phyloP scores from a whole-genome alignment of 2,113 vertebrate genomes.

The Gymnorhina tibicen region DNA sequence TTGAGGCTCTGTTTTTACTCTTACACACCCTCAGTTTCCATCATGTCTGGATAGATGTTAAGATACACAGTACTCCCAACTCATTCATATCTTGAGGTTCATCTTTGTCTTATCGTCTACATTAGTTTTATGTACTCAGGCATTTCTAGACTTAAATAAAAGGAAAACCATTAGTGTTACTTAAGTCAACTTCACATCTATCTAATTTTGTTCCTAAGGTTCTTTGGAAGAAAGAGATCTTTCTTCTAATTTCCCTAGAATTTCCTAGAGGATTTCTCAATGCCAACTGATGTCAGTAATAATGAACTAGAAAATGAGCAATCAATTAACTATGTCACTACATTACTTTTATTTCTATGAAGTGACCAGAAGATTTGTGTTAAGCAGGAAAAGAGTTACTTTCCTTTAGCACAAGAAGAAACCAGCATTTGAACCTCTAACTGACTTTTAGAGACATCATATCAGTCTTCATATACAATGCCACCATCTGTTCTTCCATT shows the following conservation, averaged over 20 bases:
- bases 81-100: background rate
- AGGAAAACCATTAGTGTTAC: background rate
- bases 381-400: background rate
- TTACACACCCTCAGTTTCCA: background rate
- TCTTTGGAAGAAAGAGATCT: background rate
- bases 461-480: background rate
- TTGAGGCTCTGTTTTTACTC: background rate
- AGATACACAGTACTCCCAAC: background rate
- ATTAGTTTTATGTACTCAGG: background rate
- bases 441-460: background rate
- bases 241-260: background rate
- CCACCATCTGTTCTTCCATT: background rate
- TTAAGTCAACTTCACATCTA: background rate
- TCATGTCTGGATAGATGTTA: background rate
- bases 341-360: background rate
- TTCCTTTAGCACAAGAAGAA: background rate
- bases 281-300: background rate
- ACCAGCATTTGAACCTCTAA: background rate
- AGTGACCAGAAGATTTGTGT: background rate
- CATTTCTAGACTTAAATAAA: background rate
- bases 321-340: background rate
- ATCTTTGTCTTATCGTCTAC: background rate
- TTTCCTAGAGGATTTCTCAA: conserved; percentile 27
- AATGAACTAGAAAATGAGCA: background rate
- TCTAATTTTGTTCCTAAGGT: background rate